These are phyloP conservation scores for Globodera rostochiensis DNA, from an alignment of 1,140 invertebrate species.

Conservation along the genomic window DNA sequence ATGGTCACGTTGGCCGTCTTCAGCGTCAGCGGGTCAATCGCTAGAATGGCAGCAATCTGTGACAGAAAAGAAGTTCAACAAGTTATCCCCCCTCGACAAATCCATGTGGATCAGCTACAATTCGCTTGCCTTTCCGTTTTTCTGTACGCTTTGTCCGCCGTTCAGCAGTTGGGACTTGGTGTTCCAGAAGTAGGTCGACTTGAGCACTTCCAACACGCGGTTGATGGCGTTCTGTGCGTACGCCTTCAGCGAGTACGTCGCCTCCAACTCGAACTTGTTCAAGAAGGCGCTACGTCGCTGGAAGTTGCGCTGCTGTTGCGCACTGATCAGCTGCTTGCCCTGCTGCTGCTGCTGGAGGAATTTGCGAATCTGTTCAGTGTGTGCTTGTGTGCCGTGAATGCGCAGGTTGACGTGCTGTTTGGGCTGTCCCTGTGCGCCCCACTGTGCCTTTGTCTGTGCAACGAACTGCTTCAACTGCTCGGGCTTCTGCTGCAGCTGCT, in stretches of 20 bases:
- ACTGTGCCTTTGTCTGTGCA: conserved; percentile 20
- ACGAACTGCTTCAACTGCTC: conserved; percentile 14
- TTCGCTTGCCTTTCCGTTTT: conserved; percentile 10
- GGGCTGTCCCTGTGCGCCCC: conserved; percentile 22
- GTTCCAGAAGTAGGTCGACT: conserved; percentile 47
- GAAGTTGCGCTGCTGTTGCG: conserved; percentile 25
- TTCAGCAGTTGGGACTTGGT: conserved; percentile 24
- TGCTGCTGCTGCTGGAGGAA: not conserved
- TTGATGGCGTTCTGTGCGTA: conserved; percentile 31
- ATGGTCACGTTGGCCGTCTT: conserved; percentile 41
- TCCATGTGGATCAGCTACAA: too few species aligned
- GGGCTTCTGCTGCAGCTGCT: conserved; percentile 29
- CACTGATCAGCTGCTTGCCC: not conserved
- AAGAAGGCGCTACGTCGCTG: conserved; percentile 34
- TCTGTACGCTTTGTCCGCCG: conserved; percentile 3
- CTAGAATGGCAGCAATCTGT: conserved; percentile 16
- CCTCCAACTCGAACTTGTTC: conserved; percentile 45
- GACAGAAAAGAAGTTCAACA: not conserved
- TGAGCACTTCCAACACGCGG: conserved; percentile 34
- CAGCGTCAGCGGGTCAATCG: conserved; percentile 41
- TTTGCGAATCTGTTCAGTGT: not conserved
- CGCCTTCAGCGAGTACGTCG: conserved; percentile 29
- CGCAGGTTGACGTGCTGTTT: conserved; percentile 39
- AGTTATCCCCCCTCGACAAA: not conserved
- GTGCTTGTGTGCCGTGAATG: conserved; percentile 32